Conservation (phyloP, 2,797 vertebrate genomes). For the Anolis apletophallus region DNA sequence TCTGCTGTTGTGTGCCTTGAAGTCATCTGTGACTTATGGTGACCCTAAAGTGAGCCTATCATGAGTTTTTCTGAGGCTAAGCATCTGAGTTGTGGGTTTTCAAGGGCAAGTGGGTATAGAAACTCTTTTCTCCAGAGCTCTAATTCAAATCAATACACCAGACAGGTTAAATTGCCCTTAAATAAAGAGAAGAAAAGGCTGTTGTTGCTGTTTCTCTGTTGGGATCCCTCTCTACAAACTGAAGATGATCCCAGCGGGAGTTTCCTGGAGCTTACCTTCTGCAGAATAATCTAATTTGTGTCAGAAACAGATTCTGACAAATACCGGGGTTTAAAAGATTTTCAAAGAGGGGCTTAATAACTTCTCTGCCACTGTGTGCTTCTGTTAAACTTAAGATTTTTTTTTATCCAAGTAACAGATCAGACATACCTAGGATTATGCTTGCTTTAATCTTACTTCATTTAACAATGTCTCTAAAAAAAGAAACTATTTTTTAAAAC, state of each 20-base stretch:
- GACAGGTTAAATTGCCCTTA: not conserved
- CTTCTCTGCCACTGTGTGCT: not conserved
- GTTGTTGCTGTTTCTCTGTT: not conserved
- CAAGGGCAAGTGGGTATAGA: too few relatives aligned
- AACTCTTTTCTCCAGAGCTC: too few relatives aligned
- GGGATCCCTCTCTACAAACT: not conserved
- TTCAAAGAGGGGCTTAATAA: not conserved
- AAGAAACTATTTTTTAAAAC: too few relatives aligned
- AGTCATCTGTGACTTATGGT: too few relatives aligned
- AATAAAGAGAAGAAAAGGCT: not conserved
- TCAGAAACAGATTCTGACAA: not conserved
- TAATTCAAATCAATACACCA: too few relatives aligned
- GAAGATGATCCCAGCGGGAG: not conserved
- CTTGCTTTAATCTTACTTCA: too few relatives aligned
- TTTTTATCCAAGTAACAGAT: not conserved
- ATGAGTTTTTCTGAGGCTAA: too few relatives aligned
- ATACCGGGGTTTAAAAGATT: not conserved
- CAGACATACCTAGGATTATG: not conserved
- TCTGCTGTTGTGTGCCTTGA: too few relatives aligned
- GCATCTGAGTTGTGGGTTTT: too few relatives aligned
- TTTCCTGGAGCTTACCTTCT: not conserved
- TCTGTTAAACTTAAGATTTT: not conserved
- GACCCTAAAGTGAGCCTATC: too few relatives aligned
- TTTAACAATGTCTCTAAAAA: too few relatives aligned
- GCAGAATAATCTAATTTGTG: not conserved